Conservation (phyloP, 2,888 invertebrate species). For the Ormia ochracea region DNA sequence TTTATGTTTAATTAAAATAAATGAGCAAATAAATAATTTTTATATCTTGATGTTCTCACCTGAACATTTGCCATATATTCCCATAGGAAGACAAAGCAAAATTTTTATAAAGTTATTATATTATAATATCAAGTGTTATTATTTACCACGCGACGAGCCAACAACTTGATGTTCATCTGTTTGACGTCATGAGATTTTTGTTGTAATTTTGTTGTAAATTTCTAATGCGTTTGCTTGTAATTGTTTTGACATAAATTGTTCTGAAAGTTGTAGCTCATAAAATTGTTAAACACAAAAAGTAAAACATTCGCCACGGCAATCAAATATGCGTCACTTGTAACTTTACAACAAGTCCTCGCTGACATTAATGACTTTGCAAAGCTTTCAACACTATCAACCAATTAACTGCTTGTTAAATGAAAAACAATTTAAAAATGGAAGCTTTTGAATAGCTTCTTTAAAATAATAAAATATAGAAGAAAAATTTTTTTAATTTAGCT, state of each 20-base stretch:
- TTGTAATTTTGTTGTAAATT: too few species aligned
- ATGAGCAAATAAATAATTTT: slow-evolving; percentile 35
- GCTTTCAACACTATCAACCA: not conserved
- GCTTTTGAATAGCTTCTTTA: not conserved
- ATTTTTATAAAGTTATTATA: too few species aligned
- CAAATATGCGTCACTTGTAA: not conserved
- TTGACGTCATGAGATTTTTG: too few species aligned
- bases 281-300: not conserved
- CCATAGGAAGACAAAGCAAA: too few species aligned
- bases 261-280: not conserved
- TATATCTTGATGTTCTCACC: not conserved
- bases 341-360: not conserved
- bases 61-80: too few species aligned
- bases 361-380: slow-evolving; percentile 3
- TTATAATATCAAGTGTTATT: too few species aligned
- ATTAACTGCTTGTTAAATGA: slow-evolving; percentile 20
- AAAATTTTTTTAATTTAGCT: not conserved
- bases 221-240: too few species aligned
- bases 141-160: too few species aligned
- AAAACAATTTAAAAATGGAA: slow-evolving; percentile 36
- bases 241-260: too few species aligned
- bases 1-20: slow-evolving; percentile 53
- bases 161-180: too few species aligned
- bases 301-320: slow-evolving; percentile 8
- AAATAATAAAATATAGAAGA: not conserved